A percentile compares a stretch with the other conserved stretches of the same genome.
These are phyloP conservation scores for Oligia latruncula DNA, from an alignment of 2,888 invertebrate species.

Conservation along the genomic window DNA sequence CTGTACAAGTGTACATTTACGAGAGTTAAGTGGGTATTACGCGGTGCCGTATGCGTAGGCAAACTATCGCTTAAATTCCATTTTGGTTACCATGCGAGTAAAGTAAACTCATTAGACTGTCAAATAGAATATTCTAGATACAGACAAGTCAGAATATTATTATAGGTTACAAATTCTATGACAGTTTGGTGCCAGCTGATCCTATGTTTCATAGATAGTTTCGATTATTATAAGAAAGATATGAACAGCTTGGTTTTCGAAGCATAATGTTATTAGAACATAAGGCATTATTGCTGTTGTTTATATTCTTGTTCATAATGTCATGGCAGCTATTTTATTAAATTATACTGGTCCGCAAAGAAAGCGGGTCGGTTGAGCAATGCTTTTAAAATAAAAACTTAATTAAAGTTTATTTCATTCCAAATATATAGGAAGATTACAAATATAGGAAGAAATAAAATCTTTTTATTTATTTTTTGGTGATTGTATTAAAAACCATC, in stretches of 20 bases:
- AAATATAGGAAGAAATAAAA: too few species aligned
- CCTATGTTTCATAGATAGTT: neutral
- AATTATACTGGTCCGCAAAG: neutral
- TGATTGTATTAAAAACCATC: too few species aligned
- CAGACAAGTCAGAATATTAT: neutral
- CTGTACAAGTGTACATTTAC: too few species aligned
- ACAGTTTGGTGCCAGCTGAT: slow-evolving; percentile 8
- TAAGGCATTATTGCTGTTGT: neutral
- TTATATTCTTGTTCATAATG: slow-evolving; percentile 10
- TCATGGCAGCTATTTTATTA: neutral
- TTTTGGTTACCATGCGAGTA: neutral
- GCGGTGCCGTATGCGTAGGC: too few species aligned
- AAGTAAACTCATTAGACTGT: slow-evolving; percentile 1
- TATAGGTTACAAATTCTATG: slow-evolving; percentile 1
- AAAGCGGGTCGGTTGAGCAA: too few species aligned
- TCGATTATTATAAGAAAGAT: slow-evolving; percentile 13
- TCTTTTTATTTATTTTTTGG: too few species aligned
- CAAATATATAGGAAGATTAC: too few species aligned
- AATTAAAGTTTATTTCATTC: too few species aligned
- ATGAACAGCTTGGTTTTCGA: neutral
- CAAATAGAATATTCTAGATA: neutral
- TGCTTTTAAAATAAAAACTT: too few species aligned
- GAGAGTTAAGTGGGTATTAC: too few species aligned
- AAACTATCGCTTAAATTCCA: neutral
- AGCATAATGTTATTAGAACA: slow-evolving; percentile 11